Percentiles rank a stretch among this genome's conserved stretches.
phyloP scores from a whole-genome alignment of 2,797 vertebrate species.

The Pteropus rufus region DNA sequence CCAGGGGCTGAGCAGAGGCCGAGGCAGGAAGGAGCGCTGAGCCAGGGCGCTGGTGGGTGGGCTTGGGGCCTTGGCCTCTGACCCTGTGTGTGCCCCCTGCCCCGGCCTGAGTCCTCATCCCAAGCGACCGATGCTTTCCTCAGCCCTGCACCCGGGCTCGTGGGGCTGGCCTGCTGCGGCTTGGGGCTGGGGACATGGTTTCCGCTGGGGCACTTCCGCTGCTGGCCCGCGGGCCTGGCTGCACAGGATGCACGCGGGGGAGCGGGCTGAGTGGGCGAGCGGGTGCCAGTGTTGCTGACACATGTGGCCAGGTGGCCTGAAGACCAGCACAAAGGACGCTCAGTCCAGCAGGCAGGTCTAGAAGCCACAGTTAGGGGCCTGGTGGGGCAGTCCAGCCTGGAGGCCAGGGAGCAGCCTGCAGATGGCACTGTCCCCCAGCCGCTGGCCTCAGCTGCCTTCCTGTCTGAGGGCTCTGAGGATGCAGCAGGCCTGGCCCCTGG shows the following conservation, averaged over 20 bases:
- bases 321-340: no score
- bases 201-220: no score
- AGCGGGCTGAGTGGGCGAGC: accelerated
- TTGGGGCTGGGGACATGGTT: accelerated
- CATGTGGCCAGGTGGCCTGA: background rate
- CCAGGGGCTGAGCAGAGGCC: background rate
- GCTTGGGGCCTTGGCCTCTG: background rate
- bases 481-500: background rate
- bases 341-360: accelerated
- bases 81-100: background rate
- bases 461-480: no score
- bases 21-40: background rate
- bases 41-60: background rate
- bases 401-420: background rate
- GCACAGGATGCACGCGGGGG: background rate
- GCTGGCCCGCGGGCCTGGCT: no score
- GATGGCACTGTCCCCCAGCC: background rate
- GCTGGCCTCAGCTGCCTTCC: no score
- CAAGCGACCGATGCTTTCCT: no score
- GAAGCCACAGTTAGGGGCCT: accelerated
- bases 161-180: background rate
- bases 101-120: accelerated
- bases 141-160: accelerated
- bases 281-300: accelerated
- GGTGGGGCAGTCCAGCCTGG: background rate